Evolutionary conservation across 2,113 vertebrate species (phyloP).

Genomic region (Alethe castanea): DNA sequence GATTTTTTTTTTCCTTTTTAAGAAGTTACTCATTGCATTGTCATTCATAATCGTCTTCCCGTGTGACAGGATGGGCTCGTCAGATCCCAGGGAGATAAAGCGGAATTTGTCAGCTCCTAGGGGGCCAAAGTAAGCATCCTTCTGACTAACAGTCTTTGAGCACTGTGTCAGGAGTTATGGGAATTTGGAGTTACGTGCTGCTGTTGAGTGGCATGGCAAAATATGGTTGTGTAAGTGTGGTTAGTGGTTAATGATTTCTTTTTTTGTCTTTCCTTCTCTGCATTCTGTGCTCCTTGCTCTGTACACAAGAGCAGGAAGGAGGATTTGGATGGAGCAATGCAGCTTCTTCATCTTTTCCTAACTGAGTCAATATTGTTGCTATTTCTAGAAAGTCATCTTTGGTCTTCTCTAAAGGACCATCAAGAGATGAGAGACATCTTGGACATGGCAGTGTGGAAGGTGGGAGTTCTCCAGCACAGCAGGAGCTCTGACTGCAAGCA

Average conservation of each 20-base stretch:
- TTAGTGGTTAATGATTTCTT: not conserved
- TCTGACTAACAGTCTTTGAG: conserved; percentile 32
- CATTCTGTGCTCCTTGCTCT: not conserved
- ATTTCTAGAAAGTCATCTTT: not conserved
- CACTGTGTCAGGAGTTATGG: not conserved
- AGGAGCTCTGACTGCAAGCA: not conserved
- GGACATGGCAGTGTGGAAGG: not conserved
- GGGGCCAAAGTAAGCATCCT: conserved; percentile 31
- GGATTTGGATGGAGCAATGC: not conserved
- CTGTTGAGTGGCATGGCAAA: not conserved
- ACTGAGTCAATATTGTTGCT: not conserved
- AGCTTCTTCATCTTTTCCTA: not conserved
- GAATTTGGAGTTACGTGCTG: not conserved
- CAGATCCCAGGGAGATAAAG: conserved; percentile 31
- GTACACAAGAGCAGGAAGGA: not conserved
- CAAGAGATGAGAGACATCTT: not conserved
- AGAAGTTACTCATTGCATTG: conserved; percentile 3
- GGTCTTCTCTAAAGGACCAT: not conserved
- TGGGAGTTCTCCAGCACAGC: not conserved
- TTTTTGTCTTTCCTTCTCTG: not conserved
- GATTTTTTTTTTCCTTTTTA: not conserved
- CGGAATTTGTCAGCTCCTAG: conserved; percentile 10
- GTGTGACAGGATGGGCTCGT: not conserved
- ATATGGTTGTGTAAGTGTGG: not conserved
- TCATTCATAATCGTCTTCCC: conserved; percentile 19